Percentiles rank a stretch among this genome's conserved stretches.
phyloP scores from a whole-genome alignment of 2,113 vertebrate genomes.

The Atractosteus spatula region DNA sequence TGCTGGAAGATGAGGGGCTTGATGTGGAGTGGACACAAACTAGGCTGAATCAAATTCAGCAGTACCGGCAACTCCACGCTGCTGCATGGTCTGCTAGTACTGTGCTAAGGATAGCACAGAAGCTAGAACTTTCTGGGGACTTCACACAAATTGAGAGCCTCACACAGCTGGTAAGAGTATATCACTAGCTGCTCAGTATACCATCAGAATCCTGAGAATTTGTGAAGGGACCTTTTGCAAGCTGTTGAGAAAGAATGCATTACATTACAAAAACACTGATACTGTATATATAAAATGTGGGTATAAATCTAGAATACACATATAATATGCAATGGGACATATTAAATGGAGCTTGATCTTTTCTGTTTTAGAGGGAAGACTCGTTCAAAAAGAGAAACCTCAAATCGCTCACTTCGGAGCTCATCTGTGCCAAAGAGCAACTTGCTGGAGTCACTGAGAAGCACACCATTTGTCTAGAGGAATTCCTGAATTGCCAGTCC shows the following conservation, averaged over 20 bases:
- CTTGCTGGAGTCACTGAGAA: conserved; percentile 43
- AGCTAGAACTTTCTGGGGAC: conserved; percentile 49
- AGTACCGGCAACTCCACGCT: conserved; percentile 47
- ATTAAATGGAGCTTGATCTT: too few relatives aligned
- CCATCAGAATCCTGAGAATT: too few relatives aligned
- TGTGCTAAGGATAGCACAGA: conserved; percentile 42
- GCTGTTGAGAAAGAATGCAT: too few relatives aligned
- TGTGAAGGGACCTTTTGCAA: too few relatives aligned
- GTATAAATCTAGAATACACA: too few relatives aligned
- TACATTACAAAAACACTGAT: too few relatives aligned
- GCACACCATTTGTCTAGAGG: conserved; percentile 54
- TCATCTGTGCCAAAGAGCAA: conserved; percentile 40
- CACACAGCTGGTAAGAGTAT: conserved; percentile 52
- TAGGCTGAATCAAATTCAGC: conserved; percentile 46
- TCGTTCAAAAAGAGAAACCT: conserved; percentile 45
- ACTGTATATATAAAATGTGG: too few relatives aligned
- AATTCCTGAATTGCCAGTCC: conserved; percentile 46
- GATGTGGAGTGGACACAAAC: conserved; percentile 31
- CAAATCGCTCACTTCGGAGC: conserved; percentile 38
- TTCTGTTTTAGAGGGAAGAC: conserved; percentile 41
- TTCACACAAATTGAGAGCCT: conserved; percentile 49
- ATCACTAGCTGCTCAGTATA: background rate
- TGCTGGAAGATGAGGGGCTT: background rate
- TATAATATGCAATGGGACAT: too few relatives aligned
- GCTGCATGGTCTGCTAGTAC: conserved; percentile 49